These are phyloP conservation scores for Pachycephala philippinensis DNA, from an alignment of 2,113 vertebrate species.

Conservation along the genomic window DNA sequence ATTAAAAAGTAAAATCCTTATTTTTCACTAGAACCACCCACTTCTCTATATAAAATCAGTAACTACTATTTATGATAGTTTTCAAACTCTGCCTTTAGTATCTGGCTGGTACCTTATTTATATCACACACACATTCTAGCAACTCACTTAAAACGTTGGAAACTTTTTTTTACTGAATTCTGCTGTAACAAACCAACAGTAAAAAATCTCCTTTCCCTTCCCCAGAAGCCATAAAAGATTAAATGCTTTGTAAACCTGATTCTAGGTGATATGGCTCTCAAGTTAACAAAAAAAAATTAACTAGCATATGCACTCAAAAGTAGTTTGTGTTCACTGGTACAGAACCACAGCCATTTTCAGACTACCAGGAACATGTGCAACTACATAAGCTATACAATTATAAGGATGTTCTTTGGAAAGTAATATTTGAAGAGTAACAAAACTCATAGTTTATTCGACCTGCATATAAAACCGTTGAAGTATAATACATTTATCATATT, in stretches of 20 bases:
- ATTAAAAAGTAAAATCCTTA: not conserved
- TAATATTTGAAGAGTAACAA: constrained; percentile 68
- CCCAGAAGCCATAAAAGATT: not conserved
- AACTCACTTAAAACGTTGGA: not conserved
- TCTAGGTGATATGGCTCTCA: not conserved
- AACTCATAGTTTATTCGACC: constrained; percentile 75
- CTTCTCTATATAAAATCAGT: not conserved
- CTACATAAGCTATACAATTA: constrained; percentile 26
- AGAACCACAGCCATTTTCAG: constrained; percentile 13
- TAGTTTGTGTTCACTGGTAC: not conserved
- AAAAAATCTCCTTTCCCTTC: not conserved
- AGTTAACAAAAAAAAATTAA: not conserved
- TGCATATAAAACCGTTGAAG: constrained; percentile 74
- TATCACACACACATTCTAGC: not conserved
- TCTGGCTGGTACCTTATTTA: not conserved
- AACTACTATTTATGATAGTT: not conserved
- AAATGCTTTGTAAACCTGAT: not conserved
- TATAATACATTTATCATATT: constrained; percentile 79
- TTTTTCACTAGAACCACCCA: not conserved
- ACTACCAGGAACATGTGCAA: not conserved
- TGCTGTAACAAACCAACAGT: not conserved
- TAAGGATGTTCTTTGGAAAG: constrained; percentile 55
- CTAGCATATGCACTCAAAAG: not conserved
- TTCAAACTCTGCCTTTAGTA: not conserved
- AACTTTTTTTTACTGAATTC: not conserved